Conservation (phyloP, 2,113 vertebrate genomes). For the Nibea albiflora region DNA sequence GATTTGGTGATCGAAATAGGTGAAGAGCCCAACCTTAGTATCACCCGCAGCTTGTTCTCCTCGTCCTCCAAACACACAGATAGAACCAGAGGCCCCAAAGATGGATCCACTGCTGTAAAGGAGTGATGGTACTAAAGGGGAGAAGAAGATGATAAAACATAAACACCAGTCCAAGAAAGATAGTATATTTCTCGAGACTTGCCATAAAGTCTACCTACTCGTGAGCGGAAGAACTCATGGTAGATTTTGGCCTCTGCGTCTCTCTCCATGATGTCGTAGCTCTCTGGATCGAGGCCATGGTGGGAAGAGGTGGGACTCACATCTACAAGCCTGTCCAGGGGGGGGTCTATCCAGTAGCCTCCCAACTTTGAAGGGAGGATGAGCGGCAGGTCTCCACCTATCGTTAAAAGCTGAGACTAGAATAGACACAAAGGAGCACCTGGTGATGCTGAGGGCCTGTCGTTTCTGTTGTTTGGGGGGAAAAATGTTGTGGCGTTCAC, state of each 20-base stretch:
- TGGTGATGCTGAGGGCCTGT: slow-evolving; percentile 25
- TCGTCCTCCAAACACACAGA: slow-evolving; percentile 92
- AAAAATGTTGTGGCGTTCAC: slow-evolving; percentile 11
- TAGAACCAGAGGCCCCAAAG: slow-evolving; percentile 87
- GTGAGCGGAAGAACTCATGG: slow-evolving; percentile 87
- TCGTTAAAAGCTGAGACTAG: slow-evolving; percentile 84
- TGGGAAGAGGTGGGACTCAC: slow-evolving; percentile 81
- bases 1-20: neutral
- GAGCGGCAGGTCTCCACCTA: slow-evolving; percentile 86
- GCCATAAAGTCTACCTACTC: slow-evolving; percentile 78
- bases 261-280: slow-evolving; percentile 89
- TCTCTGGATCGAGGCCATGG: slow-evolving; percentile 68
- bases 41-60: slow-evolving; percentile 87
- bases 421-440: slow-evolving; percentile 41
- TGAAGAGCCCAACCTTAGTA: slow-evolving; percentile 85
- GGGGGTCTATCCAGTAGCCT: slow-evolving; percentile 91
- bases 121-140: slow-evolving; percentile 89
- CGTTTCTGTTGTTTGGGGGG: slow-evolving; percentile 33
- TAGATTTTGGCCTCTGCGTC: slow-evolving; percentile 89
- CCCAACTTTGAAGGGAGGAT: slow-evolving; percentile 88
- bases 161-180: neutral
- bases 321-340: slow-evolving; percentile 79
- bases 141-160: neutral
- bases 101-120: slow-evolving; percentile 88
- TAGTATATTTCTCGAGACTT: neutral